Evolutionary conservation across 2,797 vertebrate genomes (phyloP).

Genomic region (Hypotaenidia okinawae): DNA sequence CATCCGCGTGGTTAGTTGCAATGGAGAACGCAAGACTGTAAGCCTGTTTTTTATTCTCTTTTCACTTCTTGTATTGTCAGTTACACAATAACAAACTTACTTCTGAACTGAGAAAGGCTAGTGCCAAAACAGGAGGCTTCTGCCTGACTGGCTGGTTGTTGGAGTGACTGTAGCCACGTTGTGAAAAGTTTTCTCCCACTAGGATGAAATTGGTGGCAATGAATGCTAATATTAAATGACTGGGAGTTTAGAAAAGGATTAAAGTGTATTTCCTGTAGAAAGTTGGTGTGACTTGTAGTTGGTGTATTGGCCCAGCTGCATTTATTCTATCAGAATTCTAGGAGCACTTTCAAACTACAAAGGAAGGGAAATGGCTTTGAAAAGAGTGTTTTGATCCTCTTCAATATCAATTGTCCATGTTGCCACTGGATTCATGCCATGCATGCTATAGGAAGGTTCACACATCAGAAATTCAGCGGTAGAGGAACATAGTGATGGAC

Average conservation of each 20-base stretch:
- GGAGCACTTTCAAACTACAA: background rate
- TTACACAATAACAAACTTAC: background rate
- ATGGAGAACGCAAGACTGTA: constrained; percentile 73
- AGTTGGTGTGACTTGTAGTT: background rate
- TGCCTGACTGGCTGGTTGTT: background rate
- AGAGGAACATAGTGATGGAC: background rate
- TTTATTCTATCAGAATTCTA: background rate
- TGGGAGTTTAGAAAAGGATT: background rate
- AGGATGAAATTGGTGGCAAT: background rate
- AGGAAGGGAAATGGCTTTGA: background rate
- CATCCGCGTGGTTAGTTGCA: constrained; percentile 69
- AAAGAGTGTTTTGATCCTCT: background rate
- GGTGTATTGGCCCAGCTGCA: background rate
- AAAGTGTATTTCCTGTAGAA: background rate
- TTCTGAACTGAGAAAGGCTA: background rate
- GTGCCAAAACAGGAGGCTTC: background rate
- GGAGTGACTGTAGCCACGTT: background rate
- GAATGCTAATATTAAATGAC: background rate
- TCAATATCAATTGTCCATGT: background rate
- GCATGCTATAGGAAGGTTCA: background rate
- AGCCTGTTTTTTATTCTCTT: constrained; percentile 35
- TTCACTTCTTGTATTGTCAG: background rate
- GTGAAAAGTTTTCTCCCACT: background rate
- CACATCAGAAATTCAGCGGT: background rate
- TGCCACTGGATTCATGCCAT: background rate